Percentiles rank a stretch among this genome's conserved stretches.
Conservation (phyloP, 2,113 vertebrate species). For the Bufo gargarizans region DNA sequence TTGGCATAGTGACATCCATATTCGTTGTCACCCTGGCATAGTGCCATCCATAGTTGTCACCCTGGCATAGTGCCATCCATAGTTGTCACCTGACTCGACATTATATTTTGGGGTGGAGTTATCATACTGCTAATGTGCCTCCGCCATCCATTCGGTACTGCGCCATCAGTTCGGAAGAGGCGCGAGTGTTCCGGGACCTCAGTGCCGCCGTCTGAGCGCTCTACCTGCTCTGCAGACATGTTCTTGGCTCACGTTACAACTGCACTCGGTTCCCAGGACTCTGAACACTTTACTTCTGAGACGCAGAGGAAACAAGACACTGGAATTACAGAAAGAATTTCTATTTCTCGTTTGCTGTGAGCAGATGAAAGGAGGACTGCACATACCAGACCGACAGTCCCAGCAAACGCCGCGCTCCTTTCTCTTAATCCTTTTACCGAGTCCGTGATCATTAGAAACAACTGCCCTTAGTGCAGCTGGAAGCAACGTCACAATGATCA, state of each 20-base stretch:
- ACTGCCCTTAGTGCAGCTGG: background rate
- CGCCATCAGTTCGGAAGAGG: background rate
- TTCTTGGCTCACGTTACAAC: constrained; percentile 42
- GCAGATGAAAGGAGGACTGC: constrained; percentile 43
- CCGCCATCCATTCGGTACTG: background rate
- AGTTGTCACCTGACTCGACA: too few species aligned
- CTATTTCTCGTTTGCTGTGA: constrained; percentile 20
- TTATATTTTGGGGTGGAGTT: background rate
- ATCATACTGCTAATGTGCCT: background rate
- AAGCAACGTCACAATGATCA: background rate
- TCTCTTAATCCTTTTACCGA: constrained; percentile 16
- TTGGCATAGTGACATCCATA: too few species aligned
- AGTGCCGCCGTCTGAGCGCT: background rate
- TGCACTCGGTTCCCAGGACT: constrained; percentile 43
- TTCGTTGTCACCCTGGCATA: too few species aligned
- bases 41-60: too few species aligned
- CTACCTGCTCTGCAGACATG: constrained; percentile 18
- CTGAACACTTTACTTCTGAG: constrained; percentile 20
- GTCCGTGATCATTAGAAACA: constrained; percentile 15
- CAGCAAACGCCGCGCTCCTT: background rate
- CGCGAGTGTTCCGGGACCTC: background rate
- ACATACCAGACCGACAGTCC: constrained; percentile 29
- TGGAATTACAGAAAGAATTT: constrained; percentile 54
- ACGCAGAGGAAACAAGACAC: constrained; percentile 46
- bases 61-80: too few species aligned